Percentiles rank a stretch among this genome's conserved stretches.
These are phyloP conservation scores for Gymnobelideus leadbeateri DNA, from an alignment of 2,113 vertebrate species.

Conservation along the genomic window DNA sequence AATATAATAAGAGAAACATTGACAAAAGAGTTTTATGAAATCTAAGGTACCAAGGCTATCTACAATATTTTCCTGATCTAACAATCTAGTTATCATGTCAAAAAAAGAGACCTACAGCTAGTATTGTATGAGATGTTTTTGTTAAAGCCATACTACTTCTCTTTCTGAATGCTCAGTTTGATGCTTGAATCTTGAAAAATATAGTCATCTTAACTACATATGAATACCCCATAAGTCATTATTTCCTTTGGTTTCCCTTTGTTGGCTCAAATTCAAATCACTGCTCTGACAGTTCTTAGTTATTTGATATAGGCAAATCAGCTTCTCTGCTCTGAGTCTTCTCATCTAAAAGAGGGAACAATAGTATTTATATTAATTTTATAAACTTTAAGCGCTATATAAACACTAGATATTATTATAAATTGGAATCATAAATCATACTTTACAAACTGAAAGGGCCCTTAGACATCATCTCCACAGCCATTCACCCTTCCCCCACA, in stretches of 20 bases:
- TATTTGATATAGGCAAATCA: background rate
- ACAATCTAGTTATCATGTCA: background rate
- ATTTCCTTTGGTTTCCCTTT: background rate
- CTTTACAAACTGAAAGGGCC: background rate
- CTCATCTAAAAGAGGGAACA: constrained; percentile 22
- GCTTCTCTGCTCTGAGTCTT: background rate
- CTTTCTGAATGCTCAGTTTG: background rate
- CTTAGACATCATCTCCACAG: background rate
- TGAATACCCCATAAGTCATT: background rate
- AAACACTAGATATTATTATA: background rate
- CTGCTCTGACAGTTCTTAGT: background rate
- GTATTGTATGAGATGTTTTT: background rate
- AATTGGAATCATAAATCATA: background rate
- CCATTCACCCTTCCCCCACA: background rate
- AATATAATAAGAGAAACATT: background rate
- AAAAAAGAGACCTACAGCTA: background rate
- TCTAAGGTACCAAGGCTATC: background rate
- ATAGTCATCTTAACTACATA: background rate
- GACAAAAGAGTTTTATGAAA: background rate
- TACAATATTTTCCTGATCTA: background rate
- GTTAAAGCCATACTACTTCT: background rate
- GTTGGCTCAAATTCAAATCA: background rate
- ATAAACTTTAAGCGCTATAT: background rate
- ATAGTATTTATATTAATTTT: background rate
- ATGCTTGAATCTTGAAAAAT: background rate